Base-by-base conservation (phyloP, 2,113 vertebrate species). In the Ceyx melanurus region DNA sequence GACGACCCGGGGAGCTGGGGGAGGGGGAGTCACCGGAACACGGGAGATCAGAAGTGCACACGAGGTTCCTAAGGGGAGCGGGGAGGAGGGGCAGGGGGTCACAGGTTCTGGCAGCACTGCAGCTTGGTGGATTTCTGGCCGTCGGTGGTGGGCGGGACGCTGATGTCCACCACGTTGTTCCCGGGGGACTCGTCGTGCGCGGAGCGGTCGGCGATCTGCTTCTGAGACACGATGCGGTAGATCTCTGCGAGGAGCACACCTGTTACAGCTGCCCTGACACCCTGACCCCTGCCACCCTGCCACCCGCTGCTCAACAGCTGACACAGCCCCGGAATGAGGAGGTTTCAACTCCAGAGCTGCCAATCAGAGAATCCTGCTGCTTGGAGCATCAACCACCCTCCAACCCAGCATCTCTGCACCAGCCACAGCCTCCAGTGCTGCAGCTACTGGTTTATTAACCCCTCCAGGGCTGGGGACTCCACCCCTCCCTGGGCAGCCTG, bases 101-200 rank as follows among this genome's bases (percentile, higher is more conserved):
- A 99, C 98, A 98, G 98, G 97, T 98, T 99, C 97, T 99, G 99
- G 97, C 99, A 99, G 97, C 98, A 99, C 86, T 98, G 99, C 64
- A 99, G 98, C 98, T 98, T 99, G 98, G 95, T 99, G 95, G 99
- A 98, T 97, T 98, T 99, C 97, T 99, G 98, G 96, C 99, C 98
- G 0, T 99, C 99, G 16, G 98, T 98, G 93, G 99, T 99, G 43
- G 99, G 99, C 10, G 99, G 99, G 68, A 99, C 98, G 3, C 98
- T 99, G 97, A 99, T 99, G 97, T 99, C 99, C 20, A 99, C 99
- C 29, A 99, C 99, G 0, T 99, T 99, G 98, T 99, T 99, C 70
- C 99, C 99, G 0, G 99, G 99, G 94, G 99, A 99, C 84, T 99
- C 99, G 4, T 99, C 98, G 0, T 99, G 98, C 4, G 97, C 98